Percentiles rank a stretch among this genome's conserved stretches.
phyloP scores from a whole-genome alignment of 1,140 invertebrate species.

The Trissolcus basalis region DNA sequence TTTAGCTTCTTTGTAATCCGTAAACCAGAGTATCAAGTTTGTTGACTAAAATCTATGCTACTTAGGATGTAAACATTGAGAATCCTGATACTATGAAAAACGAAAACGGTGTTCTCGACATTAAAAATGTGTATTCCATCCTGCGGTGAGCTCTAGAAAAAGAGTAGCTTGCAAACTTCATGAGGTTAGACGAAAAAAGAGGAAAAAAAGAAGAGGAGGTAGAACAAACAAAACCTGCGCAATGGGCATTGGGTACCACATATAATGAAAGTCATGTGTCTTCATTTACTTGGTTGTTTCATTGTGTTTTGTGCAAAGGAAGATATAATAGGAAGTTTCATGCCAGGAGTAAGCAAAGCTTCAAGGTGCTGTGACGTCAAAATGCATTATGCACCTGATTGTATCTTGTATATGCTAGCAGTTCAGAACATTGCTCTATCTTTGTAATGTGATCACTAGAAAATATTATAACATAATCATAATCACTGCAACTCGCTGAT shows the following conservation, averaged over 20 bases:
- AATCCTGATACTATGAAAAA: too few relatives aligned
- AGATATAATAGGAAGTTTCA: conserved; percentile 68
- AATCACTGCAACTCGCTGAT: conserved; percentile 5
- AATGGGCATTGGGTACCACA: conserved; percentile 14
- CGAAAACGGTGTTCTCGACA: neutral
- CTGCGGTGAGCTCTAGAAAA: conserved; percentile 23
- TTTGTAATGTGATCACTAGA: conserved; percentile 59
- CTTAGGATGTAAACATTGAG: too few relatives aligned
- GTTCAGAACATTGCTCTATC: conserved; percentile 59
- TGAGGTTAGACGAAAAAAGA: conserved; percentile 14
- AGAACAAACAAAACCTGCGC: conserved; percentile 28
- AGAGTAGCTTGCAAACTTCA: conserved; percentile 53
- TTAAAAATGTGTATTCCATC: conserved; percentile 22
- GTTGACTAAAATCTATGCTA: too few relatives aligned
- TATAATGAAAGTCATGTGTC: conserved; percentile 59
- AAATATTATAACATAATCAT: conserved; percentile 45
- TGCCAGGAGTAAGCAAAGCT: conserved; percentile 56
- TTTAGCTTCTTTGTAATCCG: too few relatives aligned
- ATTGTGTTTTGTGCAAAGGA: conserved; percentile 49
- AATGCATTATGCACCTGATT: conserved; percentile 61
- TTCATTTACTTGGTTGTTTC: conserved; percentile 58
- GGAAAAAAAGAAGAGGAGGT: conserved; percentile 40
- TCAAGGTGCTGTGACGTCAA: conserved; percentile 43
- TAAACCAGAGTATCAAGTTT: too few relatives aligned
- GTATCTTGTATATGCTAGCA: conserved; percentile 49